These are phyloP conservation scores for Erythrocercus mccallii DNA, from an alignment of 2,113 vertebrate species.

Conservation along the genomic window DNA sequence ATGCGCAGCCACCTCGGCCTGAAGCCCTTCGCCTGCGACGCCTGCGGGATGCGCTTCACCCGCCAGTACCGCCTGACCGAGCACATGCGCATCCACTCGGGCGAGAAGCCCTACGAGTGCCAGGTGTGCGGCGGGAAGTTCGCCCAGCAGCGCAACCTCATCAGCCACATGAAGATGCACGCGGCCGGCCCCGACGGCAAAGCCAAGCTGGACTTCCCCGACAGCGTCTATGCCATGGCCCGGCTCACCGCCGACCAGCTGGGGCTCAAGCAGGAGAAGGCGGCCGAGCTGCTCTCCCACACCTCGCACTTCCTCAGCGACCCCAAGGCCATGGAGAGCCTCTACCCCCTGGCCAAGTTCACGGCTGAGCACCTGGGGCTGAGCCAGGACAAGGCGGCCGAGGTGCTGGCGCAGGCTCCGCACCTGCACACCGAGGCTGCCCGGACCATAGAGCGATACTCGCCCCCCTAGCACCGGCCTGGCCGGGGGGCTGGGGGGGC, in stretches of 20 bases:
- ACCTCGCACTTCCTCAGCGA: conserved; percentile 91
- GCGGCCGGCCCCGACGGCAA: conserved; percentile 85
- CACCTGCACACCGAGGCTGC: conserved; percentile 78
- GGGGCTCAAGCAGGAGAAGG: conserved; percentile 93
- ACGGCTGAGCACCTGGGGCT: conserved; percentile 90
- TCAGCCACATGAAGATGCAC: conserved; percentile 99
- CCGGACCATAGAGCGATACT: conserved; percentile 91
- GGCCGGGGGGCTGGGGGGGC: not conserved
- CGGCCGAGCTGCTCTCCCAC: conserved; percentile 89
- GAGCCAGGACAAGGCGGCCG: conserved; percentile 88
- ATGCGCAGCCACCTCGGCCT: conserved; percentile 98
- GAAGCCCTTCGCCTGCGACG: conserved; percentile 97
- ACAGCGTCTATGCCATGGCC: conserved; percentile 92
- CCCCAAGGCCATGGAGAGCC: conserved; percentile 91
- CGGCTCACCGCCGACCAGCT: conserved; percentile 92
- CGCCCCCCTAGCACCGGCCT: conserved; percentile 80
- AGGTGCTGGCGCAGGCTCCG: conserved; percentile 81
- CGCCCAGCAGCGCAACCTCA: conserved; percentile 98
- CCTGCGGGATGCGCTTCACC: conserved; percentile 98
- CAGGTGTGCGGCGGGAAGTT: conserved; percentile 99
- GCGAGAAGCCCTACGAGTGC: conserved; percentile 98
- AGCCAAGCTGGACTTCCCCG: conserved; percentile 90
- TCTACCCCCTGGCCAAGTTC: conserved; percentile 93
- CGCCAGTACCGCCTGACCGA: conserved; percentile 98
- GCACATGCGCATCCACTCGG: conserved; percentile 99